Base-by-base conservation (phyloP, 2,888 invertebrate genomes). In the Plagodis pulveraria region DNA sequence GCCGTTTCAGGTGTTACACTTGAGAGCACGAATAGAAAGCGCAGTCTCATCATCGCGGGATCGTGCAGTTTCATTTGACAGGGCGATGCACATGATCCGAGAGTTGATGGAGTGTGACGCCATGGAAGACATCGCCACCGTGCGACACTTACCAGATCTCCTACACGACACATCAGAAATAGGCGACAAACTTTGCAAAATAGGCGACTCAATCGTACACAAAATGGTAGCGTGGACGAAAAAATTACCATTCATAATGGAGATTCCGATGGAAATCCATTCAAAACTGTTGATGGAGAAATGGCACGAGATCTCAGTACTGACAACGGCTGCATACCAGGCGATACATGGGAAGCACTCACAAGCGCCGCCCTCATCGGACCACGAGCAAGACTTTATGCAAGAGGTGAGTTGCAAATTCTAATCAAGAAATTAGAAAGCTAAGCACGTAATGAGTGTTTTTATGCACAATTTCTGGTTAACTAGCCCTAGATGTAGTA, bases 161-260 rank as follows among this genome's bases (percentile, higher is more conserved):
- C 94, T 98, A 72, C 97, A 97, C 87, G 97, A 97, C 86, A 97
- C 97, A 83, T 96, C 97, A 72, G 97, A 97, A 90, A 95, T 98
- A 78, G 97, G 96, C 78, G 97, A 98, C 86, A 98, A 97, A 87
- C 94, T 99, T 75, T 98, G 98, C 93, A 97, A 97, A 90, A 98
- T 99, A 81, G 99, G 99, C 53, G 99, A 99, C 93, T 98, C 98
- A 71, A 99, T 99, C 80, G 99, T 99, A 59, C 98, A 98, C 93
- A 98, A 99, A 93, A 95, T 99, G 93, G 99, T 99, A 71, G 98
- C 98, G 89, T 99, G 99, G 99, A 99, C 99, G 78, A 99, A 99
- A 91, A 96, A 98, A 91, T 93, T 99, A 89, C 99, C 99, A 59
- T 99, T 99, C 93, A 99, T 99, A 88, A 94, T 96, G 88, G 98